phyloP scores from a whole-genome alignment of 2,888 invertebrate species.

The Polyommatus iphigenia region DNA sequence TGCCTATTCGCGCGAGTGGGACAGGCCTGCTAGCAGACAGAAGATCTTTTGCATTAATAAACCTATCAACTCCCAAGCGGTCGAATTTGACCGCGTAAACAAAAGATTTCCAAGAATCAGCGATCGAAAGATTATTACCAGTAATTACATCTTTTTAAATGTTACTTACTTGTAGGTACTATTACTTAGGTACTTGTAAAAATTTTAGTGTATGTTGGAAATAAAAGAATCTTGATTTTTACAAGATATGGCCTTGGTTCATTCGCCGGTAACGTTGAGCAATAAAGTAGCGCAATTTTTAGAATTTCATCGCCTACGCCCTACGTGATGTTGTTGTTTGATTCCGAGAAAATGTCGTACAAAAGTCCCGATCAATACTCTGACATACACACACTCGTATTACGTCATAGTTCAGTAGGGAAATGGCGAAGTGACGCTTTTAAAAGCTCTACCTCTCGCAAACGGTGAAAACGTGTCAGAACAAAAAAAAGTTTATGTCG shows the following conservation, averaged over 20 bases:
- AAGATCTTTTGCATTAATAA: too few relatives aligned
- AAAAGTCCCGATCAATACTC: neutral
- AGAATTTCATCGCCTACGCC: neutral
- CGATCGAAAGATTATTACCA: too few relatives aligned
- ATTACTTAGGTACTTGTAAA: too few relatives aligned
- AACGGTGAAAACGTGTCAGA: neutral
- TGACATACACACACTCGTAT: neutral
- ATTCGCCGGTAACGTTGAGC: neutral
- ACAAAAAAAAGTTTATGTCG: neutral
- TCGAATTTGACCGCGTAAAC: too few relatives aligned
- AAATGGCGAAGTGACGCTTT: neutral
- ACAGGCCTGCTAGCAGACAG: too few relatives aligned
- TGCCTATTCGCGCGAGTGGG: too few relatives aligned
- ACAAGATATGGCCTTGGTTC: neutral
- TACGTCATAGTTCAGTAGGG: too few relatives aligned
- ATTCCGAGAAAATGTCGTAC: neutral
- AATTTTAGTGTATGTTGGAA: neutral
- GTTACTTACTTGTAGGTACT: too few relatives aligned
- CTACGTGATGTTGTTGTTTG: neutral
- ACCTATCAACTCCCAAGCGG: too few relatives aligned
- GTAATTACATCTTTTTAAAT: too few relatives aligned
- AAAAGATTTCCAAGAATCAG: too few relatives aligned
- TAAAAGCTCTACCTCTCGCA: neutral
- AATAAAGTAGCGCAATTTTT: neutral
- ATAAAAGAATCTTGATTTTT: neutral